Base-by-base conservation (phyloP, 53 echinoderm and acorn worm genomes). In the Holothuria leucospilota region DNA sequence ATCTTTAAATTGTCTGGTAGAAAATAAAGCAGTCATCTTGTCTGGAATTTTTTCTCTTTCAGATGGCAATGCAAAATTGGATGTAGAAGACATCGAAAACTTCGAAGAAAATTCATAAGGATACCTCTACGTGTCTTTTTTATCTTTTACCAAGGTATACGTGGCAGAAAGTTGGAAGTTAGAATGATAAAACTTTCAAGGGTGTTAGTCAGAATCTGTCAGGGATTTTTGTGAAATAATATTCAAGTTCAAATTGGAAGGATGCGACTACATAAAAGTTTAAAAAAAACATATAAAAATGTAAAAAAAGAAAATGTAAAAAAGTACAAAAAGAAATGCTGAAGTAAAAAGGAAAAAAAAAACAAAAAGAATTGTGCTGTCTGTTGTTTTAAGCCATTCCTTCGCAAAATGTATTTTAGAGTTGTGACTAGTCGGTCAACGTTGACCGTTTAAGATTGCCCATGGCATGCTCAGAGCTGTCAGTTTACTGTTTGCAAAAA, bases 251-350 rank as follows among this genome's bases (percentile, higher is more conserved):
- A 20, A 82, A 27, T 42, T 59, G 60, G 39, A 21, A 71, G 65
- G 26, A 70, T 39, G 46, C 46, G 46, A 46, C 34, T 34, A 34
- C 34, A 34, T 34, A 46, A 46, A 46, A 46, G 46, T 2, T 46
- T 8, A 46, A 87, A 38, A 60, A 86, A 73, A 87, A 1, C 16
- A n/a, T 12, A 79, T 56, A 53, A 69, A 20, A 62, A 68, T 34
- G 24, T 69, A 5, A 27, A 49, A 24, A 26, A 56, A 5, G 64
- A 46, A 39, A 46, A 87, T 51, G 51, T 52, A 58, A 6, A 63
- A 63, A 83, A 63, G 13, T 20, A 83, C 18, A 63, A 62, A 82
- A 66, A 82, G 63, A 66, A 66, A 61, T 63, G 23, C 60, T 83
- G 61, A 38, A 63, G 46, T 21, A 46, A 46, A 29, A 58, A 81